Evolutionary conservation across 2,797 vertebrate species (phyloP), one percentile per base, ranked within the genome.

Genomic region (Mormyrops boulengeri): DNA sequence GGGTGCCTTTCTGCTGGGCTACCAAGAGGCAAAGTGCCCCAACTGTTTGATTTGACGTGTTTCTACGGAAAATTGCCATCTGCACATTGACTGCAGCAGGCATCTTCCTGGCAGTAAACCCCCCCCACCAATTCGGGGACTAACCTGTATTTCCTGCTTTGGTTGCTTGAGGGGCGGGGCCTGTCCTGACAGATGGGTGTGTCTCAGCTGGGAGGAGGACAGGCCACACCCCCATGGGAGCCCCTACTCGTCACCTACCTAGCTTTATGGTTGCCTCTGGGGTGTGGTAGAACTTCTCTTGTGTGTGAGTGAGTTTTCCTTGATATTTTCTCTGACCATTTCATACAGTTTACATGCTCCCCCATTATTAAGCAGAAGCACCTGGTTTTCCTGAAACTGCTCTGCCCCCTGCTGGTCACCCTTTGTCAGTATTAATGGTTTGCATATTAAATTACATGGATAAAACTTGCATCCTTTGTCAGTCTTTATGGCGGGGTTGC

Each of bases 141-240:
- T 26, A 50, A 85, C 82, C 82, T 85, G 82, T 85, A 85, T 85
- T 85, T 85, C 82, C 12, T 85, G 22, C 82, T 49, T 26, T 80
- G 73, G 38, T 44, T 80, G 44, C n/a, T 22, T 26, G 44, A 22
- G 44, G 47, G 82, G 80, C 7, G 44, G 22, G 80, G 44, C 34
- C 41, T 82, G 17, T 9, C 44, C 30, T 38, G 69, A 73, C 69
- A 73, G 69, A 73, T 0, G 34, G 69, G 69, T 77, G 69, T 77
- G 30, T 77, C 34, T 77, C 34, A 41, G 34, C 38, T 80, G 34
- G 38, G 73, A 2, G 34, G 17, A 41, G 38, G 14, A 9, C 17
- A 3, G 38, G 41, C 73, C 73, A 19, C 17, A 9, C 73, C 38
- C 73, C 17, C 38, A 1, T 9, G 17, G 73, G 38, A n/a, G 73